These are phyloP conservation scores for Pollimyrus isidori DNA, from an alignment of 2,113 vertebrate species.

Conservation along the genomic window DNA sequence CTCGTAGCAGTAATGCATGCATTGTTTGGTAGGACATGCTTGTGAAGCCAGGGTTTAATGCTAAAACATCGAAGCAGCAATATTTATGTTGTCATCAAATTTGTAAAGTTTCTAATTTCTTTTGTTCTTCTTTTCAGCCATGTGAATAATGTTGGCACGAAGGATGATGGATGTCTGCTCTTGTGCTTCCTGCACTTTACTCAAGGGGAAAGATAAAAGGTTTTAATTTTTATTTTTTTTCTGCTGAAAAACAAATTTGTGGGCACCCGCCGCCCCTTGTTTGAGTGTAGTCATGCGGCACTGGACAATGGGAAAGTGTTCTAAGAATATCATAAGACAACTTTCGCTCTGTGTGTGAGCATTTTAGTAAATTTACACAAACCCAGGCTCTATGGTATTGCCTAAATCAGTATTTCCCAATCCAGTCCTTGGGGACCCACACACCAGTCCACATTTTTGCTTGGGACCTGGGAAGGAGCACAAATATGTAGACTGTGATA, in stretches of 20 bases:
- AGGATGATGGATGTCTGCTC: background rate
- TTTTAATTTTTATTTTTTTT: background rate
- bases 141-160: background rate
- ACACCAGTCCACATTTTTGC: too few species aligned
- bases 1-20: constrained; percentile 16
- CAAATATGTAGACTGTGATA: too few species aligned
- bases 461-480: too few species aligned
- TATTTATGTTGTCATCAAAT: background rate
- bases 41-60: background rate
- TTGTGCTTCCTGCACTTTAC: background rate
- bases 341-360: background rate
- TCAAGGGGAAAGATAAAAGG: background rate
- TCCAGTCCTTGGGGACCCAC: too few species aligned
- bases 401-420: background rate
- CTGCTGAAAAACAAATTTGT: background rate
- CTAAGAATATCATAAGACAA: background rate
- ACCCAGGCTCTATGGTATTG: background rate
- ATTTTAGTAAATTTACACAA: background rate
- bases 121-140: background rate
- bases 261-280: background rate
- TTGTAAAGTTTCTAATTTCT: background rate
- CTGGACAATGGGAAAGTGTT: background rate
- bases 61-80: background rate
- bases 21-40: background rate
- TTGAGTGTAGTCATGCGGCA: background rate